Evolutionary conservation across 2,888 invertebrate genomes (phyloP).

Genomic region (Teinopalpus imperialis): DNA sequence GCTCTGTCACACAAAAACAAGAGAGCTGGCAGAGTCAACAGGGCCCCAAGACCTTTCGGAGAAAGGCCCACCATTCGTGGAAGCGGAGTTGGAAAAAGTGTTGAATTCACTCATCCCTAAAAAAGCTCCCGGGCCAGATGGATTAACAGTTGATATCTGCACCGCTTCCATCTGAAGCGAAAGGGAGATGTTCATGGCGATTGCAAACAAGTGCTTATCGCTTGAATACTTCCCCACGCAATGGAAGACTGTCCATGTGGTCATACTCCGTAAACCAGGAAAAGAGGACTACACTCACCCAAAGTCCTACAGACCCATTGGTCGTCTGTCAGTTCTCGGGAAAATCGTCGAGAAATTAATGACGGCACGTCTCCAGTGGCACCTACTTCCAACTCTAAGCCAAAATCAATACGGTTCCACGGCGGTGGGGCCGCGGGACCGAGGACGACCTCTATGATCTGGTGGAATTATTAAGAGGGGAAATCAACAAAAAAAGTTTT

Average conservation of each 20-base stretch:
- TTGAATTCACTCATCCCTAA: slow-evolving; percentile 20
- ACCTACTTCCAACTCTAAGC: neutral
- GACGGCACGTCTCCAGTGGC: neutral
- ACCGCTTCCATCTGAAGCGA: slow-evolving; percentile 9
- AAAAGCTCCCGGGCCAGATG: slow-evolving; percentile 33
- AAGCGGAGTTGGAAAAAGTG: slow-evolving; percentile 19
- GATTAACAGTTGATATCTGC: slow-evolving; percentile 36
- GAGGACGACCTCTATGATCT: neutral
- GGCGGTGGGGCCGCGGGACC: neutral
- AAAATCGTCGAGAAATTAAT: slow-evolving; percentile 28
- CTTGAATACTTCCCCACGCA: slow-evolving; percentile 25
- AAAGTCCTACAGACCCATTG: slow-evolving; percentile 33
- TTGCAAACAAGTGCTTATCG: slow-evolving; percentile 32
- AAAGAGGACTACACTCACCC: slow-evolving; percentile 30
- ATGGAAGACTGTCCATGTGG: slow-evolving; percentile 31
- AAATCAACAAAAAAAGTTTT: neutral
- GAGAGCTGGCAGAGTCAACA: too few relatives aligned
- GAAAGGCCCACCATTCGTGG: neutral
- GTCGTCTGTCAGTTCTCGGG: slow-evolving; percentile 31
- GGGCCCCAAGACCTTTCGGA: too few relatives aligned
- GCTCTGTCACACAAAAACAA: too few relatives aligned
- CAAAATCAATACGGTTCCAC: neutral
- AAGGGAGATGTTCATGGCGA: slow-evolving; percentile 22
- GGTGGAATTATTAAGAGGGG: neutral
- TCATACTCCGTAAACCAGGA: slow-evolving; percentile 30